phyloP scores from a whole-genome alignment of 2,113 vertebrate genomes.

The Suncus etruscus region DNA sequence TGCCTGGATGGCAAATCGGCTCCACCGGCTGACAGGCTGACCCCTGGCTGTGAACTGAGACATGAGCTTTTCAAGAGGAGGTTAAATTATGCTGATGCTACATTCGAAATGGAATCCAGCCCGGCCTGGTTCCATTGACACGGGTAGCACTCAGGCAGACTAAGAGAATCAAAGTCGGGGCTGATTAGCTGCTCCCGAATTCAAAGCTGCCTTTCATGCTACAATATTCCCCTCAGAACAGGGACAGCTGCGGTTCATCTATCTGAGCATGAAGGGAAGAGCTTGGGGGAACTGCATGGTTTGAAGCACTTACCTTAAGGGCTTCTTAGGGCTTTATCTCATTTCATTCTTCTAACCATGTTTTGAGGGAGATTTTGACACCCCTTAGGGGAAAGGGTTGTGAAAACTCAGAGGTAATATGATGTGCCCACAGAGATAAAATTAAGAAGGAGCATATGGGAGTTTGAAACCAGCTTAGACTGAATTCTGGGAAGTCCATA shows the following conservation, averaged over 20 bases:
- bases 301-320: no score
- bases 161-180: constrained; percentile 6
- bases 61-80: constrained; percentile 65
- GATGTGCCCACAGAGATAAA: no score
- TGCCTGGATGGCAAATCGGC: neutral
- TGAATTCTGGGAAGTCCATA: neutral
- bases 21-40: neutral
- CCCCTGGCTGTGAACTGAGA: constrained; percentile 50
- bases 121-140: neutral
- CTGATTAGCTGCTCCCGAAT: neutral
- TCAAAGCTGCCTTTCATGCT: constrained; percentile 31
- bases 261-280: neutral
- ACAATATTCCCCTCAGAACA: constrained; percentile 5
- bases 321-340: neutral
- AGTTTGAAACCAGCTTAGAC: neutral
- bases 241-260: neutral
- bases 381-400: neutral
- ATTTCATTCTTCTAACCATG: neutral
- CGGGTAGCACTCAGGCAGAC: constrained; percentile 19
- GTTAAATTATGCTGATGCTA: constrained; percentile 79
- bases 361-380: constrained; percentile 32
- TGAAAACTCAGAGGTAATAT: neutral
- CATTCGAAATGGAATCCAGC: constrained; percentile 42
- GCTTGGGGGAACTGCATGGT: no score
- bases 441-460: neutral